A percentile compares a stretch with the other conserved stretches of the same genome.
These are phyloP conservation scores for Atethmia centrago DNA, from an alignment of 2,888 invertebrate genomes.

Conservation along the genomic window DNA sequence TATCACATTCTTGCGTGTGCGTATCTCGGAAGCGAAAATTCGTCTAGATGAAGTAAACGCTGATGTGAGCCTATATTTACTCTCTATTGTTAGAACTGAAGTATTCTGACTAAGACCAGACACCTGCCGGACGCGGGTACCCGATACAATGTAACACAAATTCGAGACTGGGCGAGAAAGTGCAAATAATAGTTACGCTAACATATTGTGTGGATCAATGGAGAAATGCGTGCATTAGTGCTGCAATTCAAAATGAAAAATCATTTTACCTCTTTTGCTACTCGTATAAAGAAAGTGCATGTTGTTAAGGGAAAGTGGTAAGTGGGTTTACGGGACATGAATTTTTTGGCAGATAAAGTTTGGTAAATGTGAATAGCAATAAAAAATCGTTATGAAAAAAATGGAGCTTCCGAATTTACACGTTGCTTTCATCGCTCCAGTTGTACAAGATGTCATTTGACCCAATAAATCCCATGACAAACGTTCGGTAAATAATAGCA, in stretches of 20 bases:
- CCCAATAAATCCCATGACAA: slow-evolving; percentile 75
- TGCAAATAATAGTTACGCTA: slow-evolving; percentile 42
- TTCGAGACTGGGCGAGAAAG: slow-evolving; percentile 53
- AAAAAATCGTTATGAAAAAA: slow-evolving; percentile 1
- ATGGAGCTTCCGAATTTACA: slow-evolving; percentile 49
- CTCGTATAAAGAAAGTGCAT: slow-evolving; percentile 20
- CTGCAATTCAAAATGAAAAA: slow-evolving; percentile 25
- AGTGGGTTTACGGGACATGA: neutral
- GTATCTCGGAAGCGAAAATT: slow-evolving; percentile 58
- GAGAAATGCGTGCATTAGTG: slow-evolving; percentile 20
- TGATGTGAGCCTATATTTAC: slow-evolving; percentile 46
- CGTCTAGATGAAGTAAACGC: slow-evolving; percentile 55
- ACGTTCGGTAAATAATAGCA: slow-evolving; percentile 73
- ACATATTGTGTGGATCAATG: slow-evolving; percentile 28
- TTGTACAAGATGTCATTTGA: slow-evolving; percentile 66
- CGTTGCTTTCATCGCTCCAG: slow-evolving; percentile 62
- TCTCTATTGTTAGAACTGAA: slow-evolving; percentile 50
- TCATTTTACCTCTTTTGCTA: neutral
- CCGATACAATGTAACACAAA: slow-evolving; percentile 39
- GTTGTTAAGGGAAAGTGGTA: neutral
- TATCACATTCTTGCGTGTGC: slow-evolving; percentile 50
- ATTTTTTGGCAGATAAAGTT: neutral
- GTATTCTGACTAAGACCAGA: slow-evolving; percentile 54
- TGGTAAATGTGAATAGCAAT: slow-evolving; percentile 1
- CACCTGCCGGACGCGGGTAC: slow-evolving; percentile 35